Evolutionary conservation across 2,888 invertebrate genomes (phyloP).

Genomic region (Rotaria macrura): DNA sequence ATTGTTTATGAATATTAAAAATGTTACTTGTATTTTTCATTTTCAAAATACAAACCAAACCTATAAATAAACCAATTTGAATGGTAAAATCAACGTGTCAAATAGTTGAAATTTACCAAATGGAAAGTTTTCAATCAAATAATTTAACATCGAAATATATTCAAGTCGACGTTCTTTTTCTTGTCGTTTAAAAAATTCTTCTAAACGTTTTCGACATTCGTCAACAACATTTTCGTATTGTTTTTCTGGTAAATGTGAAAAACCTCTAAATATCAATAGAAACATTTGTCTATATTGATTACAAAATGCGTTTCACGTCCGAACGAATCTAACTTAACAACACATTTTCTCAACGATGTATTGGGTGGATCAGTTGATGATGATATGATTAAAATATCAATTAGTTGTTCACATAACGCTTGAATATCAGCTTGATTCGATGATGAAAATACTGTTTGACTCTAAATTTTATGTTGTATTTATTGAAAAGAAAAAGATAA

Average conservation of each 20-base stretch:
- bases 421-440: not conserved
- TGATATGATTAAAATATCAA: not conserved
- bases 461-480: not conserved
- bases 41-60: not conserved
- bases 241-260: not conserved
- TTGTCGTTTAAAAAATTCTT: not conserved
- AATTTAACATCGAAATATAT: conserved; percentile 17
- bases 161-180: not conserved
- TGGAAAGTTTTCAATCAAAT: conserved; percentile 8
- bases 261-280: not conserved
- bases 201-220: not conserved
- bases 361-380: conserved; percentile 16
- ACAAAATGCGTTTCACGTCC: not conserved
- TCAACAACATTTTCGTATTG: not conserved
- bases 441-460: conserved; percentile 4
- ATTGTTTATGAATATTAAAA: too few species aligned
- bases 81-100: too few species aligned
- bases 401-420: conserved; percentile 11
- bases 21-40: not conserved
- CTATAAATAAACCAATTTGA: not conserved
- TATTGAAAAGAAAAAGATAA: too few species aligned
- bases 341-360: conserved; percentile 15
- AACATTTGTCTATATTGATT: too few species aligned
- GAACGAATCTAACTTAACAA: not conserved
- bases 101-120: not conserved